Evolutionary conservation across 1,140 invertebrate genomes (phyloP).

Genomic region (Harpegnathos saltator): DNA sequence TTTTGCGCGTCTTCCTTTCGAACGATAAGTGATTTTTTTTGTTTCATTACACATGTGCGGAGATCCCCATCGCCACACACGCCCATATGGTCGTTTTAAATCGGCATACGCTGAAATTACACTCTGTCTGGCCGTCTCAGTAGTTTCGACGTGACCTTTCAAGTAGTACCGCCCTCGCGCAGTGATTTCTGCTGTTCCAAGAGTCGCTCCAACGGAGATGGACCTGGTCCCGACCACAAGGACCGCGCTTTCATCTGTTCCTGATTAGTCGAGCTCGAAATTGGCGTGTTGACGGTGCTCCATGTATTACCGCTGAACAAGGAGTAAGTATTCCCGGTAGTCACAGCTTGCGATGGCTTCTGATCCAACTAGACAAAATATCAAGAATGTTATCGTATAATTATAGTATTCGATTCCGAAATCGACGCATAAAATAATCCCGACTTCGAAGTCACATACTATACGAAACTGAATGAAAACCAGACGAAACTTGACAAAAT

Average conservation of each 20-base stretch:
- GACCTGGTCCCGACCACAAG: constrained; percentile 91
- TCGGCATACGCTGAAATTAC: constrained; percentile 59
- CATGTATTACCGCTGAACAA: constrained; percentile 89
- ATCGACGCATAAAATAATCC: too few relatives aligned
- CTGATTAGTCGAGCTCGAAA: constrained; percentile 71
- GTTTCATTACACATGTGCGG: constrained; percentile 41
- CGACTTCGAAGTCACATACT: too few relatives aligned
- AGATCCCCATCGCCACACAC: constrained; percentile 19
- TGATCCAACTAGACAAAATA: constrained; percentile 72
- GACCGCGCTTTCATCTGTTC: constrained; percentile 84
- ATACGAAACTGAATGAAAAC: too few relatives aligned
- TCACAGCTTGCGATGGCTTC: constrained; percentile 73
- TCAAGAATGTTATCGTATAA: background rate
- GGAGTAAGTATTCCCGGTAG: constrained; percentile 88
- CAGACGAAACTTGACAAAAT: too few relatives aligned
- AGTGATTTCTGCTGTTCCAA: constrained; percentile 92
- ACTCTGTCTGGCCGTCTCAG: constrained; percentile 68
- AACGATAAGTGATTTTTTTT: constrained; percentile 54
- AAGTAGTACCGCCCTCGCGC: constrained; percentile 83
- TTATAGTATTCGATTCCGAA: background rate
- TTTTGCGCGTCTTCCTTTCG: constrained; percentile 57
- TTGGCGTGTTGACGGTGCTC: constrained; percentile 69
- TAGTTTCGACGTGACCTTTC: constrained; percentile 73
- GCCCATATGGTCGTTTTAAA: constrained; percentile 55
- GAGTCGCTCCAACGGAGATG: constrained; percentile 92